Evolutionary conservation across 2,888 invertebrate species (phyloP), one percentile per base, ranked within the genome.

Genomic region (Eubasilissa splendida): DNA sequence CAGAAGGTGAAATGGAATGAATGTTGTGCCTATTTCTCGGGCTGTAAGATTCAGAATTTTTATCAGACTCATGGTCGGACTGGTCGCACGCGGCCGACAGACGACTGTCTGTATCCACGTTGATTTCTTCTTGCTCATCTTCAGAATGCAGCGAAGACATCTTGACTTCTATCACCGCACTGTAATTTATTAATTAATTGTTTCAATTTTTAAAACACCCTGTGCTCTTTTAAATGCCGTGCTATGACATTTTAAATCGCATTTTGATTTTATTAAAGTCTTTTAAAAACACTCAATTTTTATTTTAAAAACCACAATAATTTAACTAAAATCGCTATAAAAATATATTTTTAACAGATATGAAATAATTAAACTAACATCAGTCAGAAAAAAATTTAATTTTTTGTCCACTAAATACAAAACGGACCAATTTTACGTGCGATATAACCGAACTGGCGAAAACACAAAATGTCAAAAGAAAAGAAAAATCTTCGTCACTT

Each of bases 51-150:
- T 92, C 92, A 74, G 93, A 92, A 80, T 89, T 89, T 80, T 90
- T 89, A 84, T 93, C 93, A 81, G 93, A 93, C 66, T 91, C 91
- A 9, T 77, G 65, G 33, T 90, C 86, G 83, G 90, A 90, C 83
- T 90, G 88, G 77, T 91, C 90, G 83, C 90, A 90, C 42, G 88
- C 89, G 4, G 89, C 90, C 59, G 93, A 93, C 78, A 93, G 86
- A 79, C 93, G 89, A 85, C 92, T 93, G 87, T 93, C 93, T 59
- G 93, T 93, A 85, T 93, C 89, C 85, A 93, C 93, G 86, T 93
- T 93, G 85, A 93, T 93, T 88, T 93, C 93, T 84, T 92, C 92
- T 85, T 93, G 93, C 84, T 93, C 93, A 84, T 93, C 93, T 86
- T 93, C 92, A 80, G 92, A 91, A 87, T 91, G 91, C 84, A 90